These are phyloP conservation scores for Acanthaster planci DNA, from an alignment of 35 echinoderm and acorn worm genomes.

Conservation along the genomic window DNA sequence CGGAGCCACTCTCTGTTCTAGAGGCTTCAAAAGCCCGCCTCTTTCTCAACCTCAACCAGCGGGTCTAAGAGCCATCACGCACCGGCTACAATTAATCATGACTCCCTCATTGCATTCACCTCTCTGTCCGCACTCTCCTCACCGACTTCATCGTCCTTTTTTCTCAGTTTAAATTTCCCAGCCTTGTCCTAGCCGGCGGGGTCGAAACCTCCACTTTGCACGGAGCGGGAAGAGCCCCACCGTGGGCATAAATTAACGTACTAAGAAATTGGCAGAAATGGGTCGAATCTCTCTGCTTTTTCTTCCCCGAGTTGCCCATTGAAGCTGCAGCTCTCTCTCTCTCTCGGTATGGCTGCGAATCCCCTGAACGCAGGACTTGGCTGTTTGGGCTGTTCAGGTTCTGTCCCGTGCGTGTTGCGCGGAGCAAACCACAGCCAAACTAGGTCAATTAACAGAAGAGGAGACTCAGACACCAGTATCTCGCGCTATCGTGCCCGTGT, in stretches of 20 bases:
- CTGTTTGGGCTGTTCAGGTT: too few relatives aligned
- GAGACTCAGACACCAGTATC: too few relatives aligned
- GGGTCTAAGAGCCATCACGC: constrained; percentile 3
- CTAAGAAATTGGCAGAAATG: constrained; percentile 11
- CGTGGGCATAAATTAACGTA: constrained; percentile 12
- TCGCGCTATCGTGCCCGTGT: too few relatives aligned
- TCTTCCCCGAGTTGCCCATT: not conserved
- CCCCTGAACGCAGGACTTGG: too few relatives aligned
- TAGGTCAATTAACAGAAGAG: not conserved
- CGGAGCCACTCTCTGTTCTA: not conserved
- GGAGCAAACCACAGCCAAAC: not conserved
- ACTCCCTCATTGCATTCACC: not conserved
- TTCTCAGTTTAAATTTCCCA: not conserved
- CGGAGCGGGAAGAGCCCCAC: not conserved
- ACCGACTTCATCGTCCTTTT: not conserved
- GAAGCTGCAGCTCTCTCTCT: not conserved
- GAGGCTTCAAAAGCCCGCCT: not conserved
- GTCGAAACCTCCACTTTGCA: not conserved
- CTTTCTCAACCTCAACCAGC: not conserved
- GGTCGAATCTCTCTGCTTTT: not conserved
- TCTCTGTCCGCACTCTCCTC: not conserved
- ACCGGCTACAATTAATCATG: constrained; percentile 8
- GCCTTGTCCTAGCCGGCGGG: not conserved
- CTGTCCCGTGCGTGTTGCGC: too few relatives aligned
- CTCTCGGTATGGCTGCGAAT: too few relatives aligned